A percentile compares a stretch with the other conserved stretches of the same genome.
These are phyloP conservation scores for Phyto melanocephala DNA, from an alignment of 2,888 invertebrate genomes.

Conservation along the genomic window DNA sequence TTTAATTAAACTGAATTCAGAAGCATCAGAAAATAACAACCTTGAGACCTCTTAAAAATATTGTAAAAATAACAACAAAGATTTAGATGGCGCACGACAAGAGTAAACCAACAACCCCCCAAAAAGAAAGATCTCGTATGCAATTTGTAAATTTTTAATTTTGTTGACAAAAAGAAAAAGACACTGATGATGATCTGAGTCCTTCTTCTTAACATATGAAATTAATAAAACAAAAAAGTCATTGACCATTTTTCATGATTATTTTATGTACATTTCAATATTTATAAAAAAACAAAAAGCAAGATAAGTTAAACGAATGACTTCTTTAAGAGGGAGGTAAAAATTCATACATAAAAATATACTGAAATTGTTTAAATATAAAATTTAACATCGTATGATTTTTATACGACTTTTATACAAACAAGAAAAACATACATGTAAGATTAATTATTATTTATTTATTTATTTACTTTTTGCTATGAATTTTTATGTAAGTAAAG, in stretches of 20 bases:
- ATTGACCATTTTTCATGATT: constrained; percentile 30
- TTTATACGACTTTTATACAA: too few relatives aligned
- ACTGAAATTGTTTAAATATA: not conserved
- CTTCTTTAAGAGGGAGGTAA: not conserved
- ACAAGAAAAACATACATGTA: too few relatives aligned
- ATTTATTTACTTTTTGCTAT: too few relatives aligned
- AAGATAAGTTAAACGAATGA: not conserved
- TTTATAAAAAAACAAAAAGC: not conserved
- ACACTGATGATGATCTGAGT: not conserved
- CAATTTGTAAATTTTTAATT: not conserved
- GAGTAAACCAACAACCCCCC: not conserved
- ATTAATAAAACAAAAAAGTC: constrained; percentile 9
- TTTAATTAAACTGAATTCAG: constrained; percentile 16
- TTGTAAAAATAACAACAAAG: not conserved
- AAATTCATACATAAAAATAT: not conserved
- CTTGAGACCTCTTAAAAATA: constrained; percentile 5
- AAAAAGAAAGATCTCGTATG: not conserved
- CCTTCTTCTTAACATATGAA: not conserved
- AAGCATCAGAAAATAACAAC: not conserved
- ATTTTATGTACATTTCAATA: not conserved
- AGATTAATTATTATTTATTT: too few relatives aligned
- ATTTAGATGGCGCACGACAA: constrained; percentile 12
- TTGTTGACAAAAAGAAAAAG: not conserved
- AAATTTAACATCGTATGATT: constrained; percentile 22
- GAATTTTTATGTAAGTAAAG: too few relatives aligned